Evolutionary conservation across 1,140 invertebrate species (phyloP), one percentile per base, ranked within the genome.

Genomic region (Drosophila neocordata): DNA sequence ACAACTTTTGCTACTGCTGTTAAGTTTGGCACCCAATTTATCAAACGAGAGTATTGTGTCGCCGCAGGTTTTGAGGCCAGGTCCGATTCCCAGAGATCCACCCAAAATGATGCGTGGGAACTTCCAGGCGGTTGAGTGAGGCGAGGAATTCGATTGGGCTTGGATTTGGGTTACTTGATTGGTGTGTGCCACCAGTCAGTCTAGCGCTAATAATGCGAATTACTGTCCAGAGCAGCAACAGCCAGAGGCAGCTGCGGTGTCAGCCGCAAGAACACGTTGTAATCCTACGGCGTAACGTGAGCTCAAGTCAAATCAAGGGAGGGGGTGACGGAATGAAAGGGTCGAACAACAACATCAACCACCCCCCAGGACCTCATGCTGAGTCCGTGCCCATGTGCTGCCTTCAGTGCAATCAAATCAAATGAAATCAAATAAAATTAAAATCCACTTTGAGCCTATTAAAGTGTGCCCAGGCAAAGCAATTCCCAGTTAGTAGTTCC

Each of bases 391-490:
- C 44, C 59, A 52, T 59, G 74, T 38, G 27, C 27, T 48, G 65
- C 64, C 41, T 20, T 62, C 51, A 38, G 69, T 72, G 79, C 79
- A 79, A 77, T 82, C 73, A 78, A 89, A 87, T 79, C 79, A 77
- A 90, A 81, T 79, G 80, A 79, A 88, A 87, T 88, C 79, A 88
- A 90, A 90, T 90, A 77, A 90, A 90, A 90, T 90, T 90, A 90
- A 90, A 90, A 89, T 90, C 88, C 88, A 90, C 88, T 90, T 90
- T 88, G 74, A 88, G 75, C 80, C 80, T 88, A 90, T 90, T 90
- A 90, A 90, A 88, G 77, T 83, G 85, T 75, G 83, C 83, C 63
- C 58, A 57, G 38, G 55, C 22, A 48, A 48, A 51, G 71, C 35
- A 59, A 27, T 56, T 56, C 37, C 70, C 65, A 44, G 56, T 72